Base-by-base conservation (phyloP, 2,888 invertebrate species). In the Thysanoteuthis rhombus region DNA sequence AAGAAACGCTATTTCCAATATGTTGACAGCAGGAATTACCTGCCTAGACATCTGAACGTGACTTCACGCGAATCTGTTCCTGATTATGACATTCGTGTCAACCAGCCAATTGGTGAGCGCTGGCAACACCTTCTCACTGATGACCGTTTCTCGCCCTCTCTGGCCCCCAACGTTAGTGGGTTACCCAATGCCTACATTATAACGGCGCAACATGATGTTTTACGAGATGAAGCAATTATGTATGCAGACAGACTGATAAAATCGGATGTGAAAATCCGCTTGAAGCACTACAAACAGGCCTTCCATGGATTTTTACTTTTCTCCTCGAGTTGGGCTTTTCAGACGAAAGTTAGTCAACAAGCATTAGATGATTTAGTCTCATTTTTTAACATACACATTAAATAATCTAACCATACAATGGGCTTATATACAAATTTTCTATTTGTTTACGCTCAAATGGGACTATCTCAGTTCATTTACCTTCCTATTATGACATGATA, bases 181-280 rank as follows among this genome's bases (percentile, higher is more conserved):
- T 94, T 97, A 89, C 96, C 97, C 1, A 95, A 95, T 58, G 95
- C 97, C 4, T 96, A 97, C 93, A 95, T 97, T 90, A 95, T 97
- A 22, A 97, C 97, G 36, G 96, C 97, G 52, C 96, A 97, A 92
- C 97, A 96, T 94, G 97, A 97, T 94, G 96, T 97, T 6, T 95
- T 97, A 25, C 94, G 97, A 6, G 97, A 97, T 94, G 97, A 97
- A 94, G 97, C 96, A 28, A 94, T 97, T 16, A 96, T 97, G 96
- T 97, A 97, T 94, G 96, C 96, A 0, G 95, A 96, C 47, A 94
- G 97, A 94, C 94, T 97, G 92, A 94, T 95, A 94, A 95, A 95
- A 45, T 95, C 94, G 25, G 96, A 95, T 1, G 96, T 96, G 25
- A 95, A 96, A 47, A 96, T 96, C 0, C 96, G 96, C 45, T 94